These are phyloP conservation scores for Sebastiscus albofasciatus DNA, from an alignment of 2,797 vertebrate genomes.

Conservation along the genomic window DNA sequence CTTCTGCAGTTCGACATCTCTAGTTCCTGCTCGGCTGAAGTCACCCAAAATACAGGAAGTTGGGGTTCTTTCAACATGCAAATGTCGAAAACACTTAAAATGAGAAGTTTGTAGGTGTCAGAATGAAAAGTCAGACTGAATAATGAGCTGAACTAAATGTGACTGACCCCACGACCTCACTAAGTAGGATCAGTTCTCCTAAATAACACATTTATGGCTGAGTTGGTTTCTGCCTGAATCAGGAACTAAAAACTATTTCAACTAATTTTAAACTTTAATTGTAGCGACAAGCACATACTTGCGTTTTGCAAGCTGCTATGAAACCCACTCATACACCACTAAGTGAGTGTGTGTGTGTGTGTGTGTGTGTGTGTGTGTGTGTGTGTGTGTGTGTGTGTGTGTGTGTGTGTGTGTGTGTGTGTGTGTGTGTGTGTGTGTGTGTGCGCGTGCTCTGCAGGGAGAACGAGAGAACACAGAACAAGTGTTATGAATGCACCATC, in stretches of 20 bases:
- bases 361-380: no score
- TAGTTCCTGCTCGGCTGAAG: not conserved
- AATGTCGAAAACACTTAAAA: not conserved
- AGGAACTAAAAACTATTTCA: not conserved
- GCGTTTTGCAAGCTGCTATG: not conserved
- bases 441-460: not conserved
- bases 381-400: no score
- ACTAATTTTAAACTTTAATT: not conserved
- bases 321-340: not conserved
- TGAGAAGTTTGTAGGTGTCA: not conserved
- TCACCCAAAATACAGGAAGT: constrained; percentile 41
- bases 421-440: no score
- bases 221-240: not conserved
- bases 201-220: not conserved
- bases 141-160: not conserved
- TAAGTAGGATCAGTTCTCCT: not conserved
- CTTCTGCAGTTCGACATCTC: not conserved
- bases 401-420: no score
- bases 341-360: not conserved
- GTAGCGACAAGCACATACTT: not conserved
- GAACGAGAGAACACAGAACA: not conserved
- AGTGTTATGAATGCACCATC: not conserved
- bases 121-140: no score
- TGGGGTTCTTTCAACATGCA: not conserved
- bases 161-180: not conserved